Evolutionary conservation across 2,797 vertebrate species (phyloP), one percentile per base, ranked within the genome.

Genomic region (Lagorchestes hirsutus): DNA sequence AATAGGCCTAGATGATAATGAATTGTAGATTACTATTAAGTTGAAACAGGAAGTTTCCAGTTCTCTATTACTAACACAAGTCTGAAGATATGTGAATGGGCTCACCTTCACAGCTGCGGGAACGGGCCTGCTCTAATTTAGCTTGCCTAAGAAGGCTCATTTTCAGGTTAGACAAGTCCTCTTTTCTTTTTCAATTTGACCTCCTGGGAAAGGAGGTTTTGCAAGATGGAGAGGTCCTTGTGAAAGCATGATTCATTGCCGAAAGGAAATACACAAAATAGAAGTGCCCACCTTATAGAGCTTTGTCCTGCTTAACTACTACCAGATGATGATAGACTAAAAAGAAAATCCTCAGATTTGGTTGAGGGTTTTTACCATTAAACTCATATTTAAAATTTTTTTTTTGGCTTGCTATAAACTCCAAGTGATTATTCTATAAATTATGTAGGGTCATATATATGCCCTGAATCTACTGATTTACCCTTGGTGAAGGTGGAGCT

Each of bases 41-140:
- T 93, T 57, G 18, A 92, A 96, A 29, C 55, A 74, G 54, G 58
- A 92, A 14, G 31, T 95, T 95, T 91, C n/a, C 82, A 94, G 58
- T 91, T 94, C 67, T 93, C n/a, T 95, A 40, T 96, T 10, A 93
- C 74, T 92, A 34, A 46, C 90, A 54, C 34, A 54, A 91, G 52
- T 92, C 93, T 90, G 90, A 4, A n/a, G 94, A 62, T n/a, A 55
- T 94, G 54, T 98, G 97, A 97, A 96, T 97, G 97, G 96, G 91
- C 90, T 98, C 93, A 95, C 55, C 97, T 98, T 96, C 96, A 96
- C 96, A 96, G 96, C 55, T 96, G 92, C 97, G 97, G 94, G 98
- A 98, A 96, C 96, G 97, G 98, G 96, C 96, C 97, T 97, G 96
- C 90, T 96, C 97, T 95, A 96, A 98, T 98, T 94, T 95, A 97